Evolutionary conservation across 2,113 vertebrate genomes (phyloP).

Genomic region (Actenoides lindsayi): DNA sequence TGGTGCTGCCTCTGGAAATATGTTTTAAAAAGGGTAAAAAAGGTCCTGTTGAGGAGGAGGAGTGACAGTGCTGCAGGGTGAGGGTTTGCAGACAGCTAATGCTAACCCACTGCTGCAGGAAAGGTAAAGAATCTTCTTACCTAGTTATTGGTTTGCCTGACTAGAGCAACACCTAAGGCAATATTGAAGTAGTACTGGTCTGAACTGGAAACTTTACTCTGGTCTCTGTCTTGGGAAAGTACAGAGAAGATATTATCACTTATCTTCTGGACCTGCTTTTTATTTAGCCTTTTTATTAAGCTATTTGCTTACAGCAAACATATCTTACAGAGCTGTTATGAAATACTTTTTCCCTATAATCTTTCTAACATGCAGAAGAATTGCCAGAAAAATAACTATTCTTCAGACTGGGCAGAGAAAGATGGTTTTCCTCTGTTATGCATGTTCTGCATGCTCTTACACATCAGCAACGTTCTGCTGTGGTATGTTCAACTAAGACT

Average conservation of each 20-base stretch:
- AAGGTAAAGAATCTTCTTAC: background rate
- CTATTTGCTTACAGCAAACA: slow-evolving; percentile 38
- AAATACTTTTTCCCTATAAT: background rate
- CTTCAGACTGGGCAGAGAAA: background rate
- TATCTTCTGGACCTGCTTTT: background rate
- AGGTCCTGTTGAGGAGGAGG: accelerated
- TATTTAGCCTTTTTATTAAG: background rate
- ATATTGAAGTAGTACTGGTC: background rate
- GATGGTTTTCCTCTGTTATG: background rate
- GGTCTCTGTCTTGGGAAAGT: background rate
- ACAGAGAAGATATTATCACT: slow-evolving; percentile 3
- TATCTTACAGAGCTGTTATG: background rate
- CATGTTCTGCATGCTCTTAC: background rate
- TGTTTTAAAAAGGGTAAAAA: background rate
- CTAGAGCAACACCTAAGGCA: background rate
- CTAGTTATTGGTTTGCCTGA: background rate
- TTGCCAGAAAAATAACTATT: background rate
- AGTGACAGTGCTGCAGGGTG: background rate
- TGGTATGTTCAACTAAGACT: background rate
- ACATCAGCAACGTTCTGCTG: background rate
- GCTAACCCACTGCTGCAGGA: background rate
- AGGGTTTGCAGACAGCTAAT: background rate
- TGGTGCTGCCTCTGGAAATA: background rate
- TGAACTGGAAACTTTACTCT: background rate
- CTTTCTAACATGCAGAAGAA: background rate